These are phyloP conservation scores for Caprella mutica DNA, from an alignment of 2,888 invertebrate genomes.

Conservation along the genomic window DNA sequence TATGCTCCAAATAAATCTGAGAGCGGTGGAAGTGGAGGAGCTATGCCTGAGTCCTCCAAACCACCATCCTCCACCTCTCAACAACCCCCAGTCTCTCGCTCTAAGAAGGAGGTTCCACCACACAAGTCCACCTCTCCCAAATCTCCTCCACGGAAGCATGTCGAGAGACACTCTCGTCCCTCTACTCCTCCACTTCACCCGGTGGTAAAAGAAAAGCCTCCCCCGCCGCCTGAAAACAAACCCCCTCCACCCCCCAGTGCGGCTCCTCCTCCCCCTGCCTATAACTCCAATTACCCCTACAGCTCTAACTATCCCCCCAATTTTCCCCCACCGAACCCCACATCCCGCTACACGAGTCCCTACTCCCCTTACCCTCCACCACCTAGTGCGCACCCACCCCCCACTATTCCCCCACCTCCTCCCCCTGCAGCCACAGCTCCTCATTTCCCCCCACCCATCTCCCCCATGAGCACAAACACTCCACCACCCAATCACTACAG, in stretches of 20 bases:
- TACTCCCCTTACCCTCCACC: slow-evolving; percentile 20
- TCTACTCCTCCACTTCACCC: background rate
- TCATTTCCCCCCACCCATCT: slow-evolving; percentile 18
- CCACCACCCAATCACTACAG: slow-evolving; percentile 21
- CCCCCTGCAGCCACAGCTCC: slow-evolving; percentile 11
- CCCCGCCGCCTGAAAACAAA: background rate
- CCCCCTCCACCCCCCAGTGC: slow-evolving; percentile 6
- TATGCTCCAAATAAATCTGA: slow-evolving; percentile 50
- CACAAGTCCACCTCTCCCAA: slow-evolving; percentile 5
- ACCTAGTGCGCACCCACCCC: slow-evolving; percentile 22
- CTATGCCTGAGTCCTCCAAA: no score
- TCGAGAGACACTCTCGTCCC: background rate
- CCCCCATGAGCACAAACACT: slow-evolving; percentile 22
- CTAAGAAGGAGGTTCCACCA: background rate
- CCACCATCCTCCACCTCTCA: background rate
- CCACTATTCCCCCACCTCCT: slow-evolving; percentile 19
- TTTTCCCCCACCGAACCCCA: slow-evolving; percentile 11
- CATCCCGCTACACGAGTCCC: slow-evolving; percentile 15
- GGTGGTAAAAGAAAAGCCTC: background rate
- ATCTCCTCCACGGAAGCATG: slow-evolving; percentile 10
- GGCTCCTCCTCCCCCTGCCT: slow-evolving; percentile 13
- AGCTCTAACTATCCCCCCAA: slow-evolving; percentile 11
- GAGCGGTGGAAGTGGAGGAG: slow-evolving; percentile 4
- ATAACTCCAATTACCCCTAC: slow-evolving; percentile 9
- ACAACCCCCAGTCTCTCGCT: background rate